Evolutionary conservation across 2,113 vertebrate genomes (phyloP).

Genomic region (Microtus oregoni): DNA sequence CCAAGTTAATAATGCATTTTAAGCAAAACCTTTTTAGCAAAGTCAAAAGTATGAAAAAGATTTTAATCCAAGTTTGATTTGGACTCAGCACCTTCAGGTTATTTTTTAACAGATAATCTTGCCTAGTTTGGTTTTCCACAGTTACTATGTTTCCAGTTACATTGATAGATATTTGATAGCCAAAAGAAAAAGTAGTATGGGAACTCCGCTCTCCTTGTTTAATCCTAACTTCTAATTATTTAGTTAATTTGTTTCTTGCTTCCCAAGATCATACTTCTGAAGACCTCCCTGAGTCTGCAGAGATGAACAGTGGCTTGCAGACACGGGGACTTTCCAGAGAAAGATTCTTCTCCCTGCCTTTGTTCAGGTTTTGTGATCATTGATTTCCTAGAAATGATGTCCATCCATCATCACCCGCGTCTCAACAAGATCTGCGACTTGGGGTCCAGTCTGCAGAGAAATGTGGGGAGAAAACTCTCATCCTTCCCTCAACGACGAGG

Average conservation of each 20-base stretch:
- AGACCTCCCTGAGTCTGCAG: neutral
- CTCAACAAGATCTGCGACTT: neutral
- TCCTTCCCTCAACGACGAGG: neutral
- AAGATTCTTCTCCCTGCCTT: accelerated
- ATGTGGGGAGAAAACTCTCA: neutral
- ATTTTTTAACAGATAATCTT: neutral
- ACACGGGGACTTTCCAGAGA: neutral
- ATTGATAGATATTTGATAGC: neutral
- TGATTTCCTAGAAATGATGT: neutral
- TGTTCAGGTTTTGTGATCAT: neutral
- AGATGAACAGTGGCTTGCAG: neutral
- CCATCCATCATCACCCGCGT: accelerated
- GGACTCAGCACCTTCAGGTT: neutral
- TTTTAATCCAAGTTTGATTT: neutral
- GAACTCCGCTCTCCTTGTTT: neutral
- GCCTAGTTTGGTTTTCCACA: neutral
- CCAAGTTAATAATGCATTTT: constrained; percentile 39
- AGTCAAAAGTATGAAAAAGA: constrained; percentile 55
- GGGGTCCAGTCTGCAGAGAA: neutral
- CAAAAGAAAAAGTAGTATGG: neutral
- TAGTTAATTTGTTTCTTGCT: neutral
- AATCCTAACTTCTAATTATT: neutral
- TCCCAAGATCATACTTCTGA: neutral
- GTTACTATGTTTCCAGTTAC: neutral
- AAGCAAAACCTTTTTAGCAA: constrained; percentile 54